A percentile compares a stretch with the other conserved stretches of the same genome.
phyloP scores from a whole-genome alignment of 2,113 vertebrate species.

The Oncorhynchus kisutch region DNA sequence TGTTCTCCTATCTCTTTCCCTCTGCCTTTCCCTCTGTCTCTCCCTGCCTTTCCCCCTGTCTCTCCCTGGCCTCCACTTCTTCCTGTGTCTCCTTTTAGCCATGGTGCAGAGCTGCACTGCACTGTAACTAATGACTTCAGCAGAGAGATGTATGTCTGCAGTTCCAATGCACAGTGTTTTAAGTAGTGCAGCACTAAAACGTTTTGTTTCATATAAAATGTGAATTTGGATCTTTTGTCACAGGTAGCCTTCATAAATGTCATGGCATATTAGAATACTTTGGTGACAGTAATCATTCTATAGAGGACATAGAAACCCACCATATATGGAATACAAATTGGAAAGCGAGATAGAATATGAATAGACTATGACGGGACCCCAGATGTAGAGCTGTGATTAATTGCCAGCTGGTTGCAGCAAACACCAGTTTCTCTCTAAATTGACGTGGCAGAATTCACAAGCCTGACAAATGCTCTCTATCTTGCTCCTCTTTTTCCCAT shows the following conservation, averaged over 20 bases:
- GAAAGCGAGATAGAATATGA: background rate
- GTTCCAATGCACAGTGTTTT: constrained; percentile 17
- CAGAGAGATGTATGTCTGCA: constrained; percentile 40
- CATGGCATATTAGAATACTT: background rate
- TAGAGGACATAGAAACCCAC: background rate
- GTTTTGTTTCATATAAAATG: background rate
- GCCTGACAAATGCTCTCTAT: too few species aligned
- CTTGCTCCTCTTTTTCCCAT: background rate
- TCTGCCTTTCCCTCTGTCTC: background rate
- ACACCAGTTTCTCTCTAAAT: constrained; percentile 2
- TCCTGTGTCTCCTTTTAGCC: constrained; percentile 29
- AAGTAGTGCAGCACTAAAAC: constrained; percentile 20
- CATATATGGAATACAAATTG: background rate
- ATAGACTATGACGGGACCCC: background rate
- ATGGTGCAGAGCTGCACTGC: constrained; percentile 27
- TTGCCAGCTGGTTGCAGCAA: background rate
- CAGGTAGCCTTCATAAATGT: too few species aligned
- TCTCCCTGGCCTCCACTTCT: constrained; percentile 17
- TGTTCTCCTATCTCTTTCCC: background rate
- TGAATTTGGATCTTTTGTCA: background rate
- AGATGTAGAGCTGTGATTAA: constrained; percentile 9
- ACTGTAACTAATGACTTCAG: constrained; percentile 57
- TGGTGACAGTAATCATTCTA: background rate
- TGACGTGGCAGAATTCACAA: background rate
- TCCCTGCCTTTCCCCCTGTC: too few species aligned